Base-by-base conservation (phyloP, 2,797 vertebrate species). In the Characodon lateralis region DNA sequence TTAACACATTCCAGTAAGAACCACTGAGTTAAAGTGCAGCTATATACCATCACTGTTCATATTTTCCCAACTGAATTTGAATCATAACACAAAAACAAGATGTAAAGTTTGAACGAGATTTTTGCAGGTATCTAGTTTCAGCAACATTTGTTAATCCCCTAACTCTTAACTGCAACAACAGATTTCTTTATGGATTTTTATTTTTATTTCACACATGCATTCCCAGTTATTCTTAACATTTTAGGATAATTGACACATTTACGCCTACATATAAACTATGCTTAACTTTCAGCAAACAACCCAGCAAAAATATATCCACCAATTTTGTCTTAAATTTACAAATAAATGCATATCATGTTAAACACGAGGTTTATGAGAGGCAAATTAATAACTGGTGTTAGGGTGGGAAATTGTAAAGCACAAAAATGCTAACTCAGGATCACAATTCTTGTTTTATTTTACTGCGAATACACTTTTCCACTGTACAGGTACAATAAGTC, bases 401-500 rank as follows among this genome's bases (percentile, higher is more conserved):
- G 35, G 2, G 16, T 41, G 31, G 22, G 5, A 22, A 24, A 18
- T 72, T 35, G n/a, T 39, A 2, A 39, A n/a, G 51, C 35, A 56
- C 31, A 56, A 72, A 46, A 43, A 58, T n/a, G 5, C 31, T 5
- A 0, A 51, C 1, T 70, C 58, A 0, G 61, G 2, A 1, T 24
- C 6, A 14, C 9, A 5, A 24, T 51, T 58, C 16, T 31, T 73
- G 9, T 88, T 92, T 92, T 87, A 92, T 68, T 89, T 74, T 75
- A 78, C 78, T 69, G 43, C 31, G 28, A 56, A 46, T 74, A 82
- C 59, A 88, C 76, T 74, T 39, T 58, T 81, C 68, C 9, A 78
- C 77, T 82, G 72, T 78, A 82, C 78, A 85, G 72, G 81, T 74
- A 79, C 77, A 86, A 84, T 73, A 87, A 83, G 43, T 88, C 78